Evolutionary conservation across 2,888 invertebrate species (phyloP).

Genomic region (Limnephilus auricula): DNA sequence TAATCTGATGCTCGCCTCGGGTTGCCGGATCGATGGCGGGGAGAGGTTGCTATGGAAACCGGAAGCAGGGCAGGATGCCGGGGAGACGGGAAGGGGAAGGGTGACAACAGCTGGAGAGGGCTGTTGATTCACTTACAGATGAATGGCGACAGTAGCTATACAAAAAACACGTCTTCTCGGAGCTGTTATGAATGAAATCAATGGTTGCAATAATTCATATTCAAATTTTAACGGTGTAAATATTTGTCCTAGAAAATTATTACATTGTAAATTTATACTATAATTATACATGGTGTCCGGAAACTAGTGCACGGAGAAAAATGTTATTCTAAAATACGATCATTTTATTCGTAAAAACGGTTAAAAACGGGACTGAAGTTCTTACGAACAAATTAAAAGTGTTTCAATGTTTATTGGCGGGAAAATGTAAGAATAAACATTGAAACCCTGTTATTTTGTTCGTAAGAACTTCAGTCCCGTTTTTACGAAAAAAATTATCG

Average conservation of each 20-base stretch:
- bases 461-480: too few species aligned
- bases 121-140: conserved; percentile 36
- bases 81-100: conserved; percentile 12
- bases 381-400: too few species aligned
- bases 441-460: too few species aligned
- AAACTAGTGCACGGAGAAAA: too few species aligned
- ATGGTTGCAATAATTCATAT: not conserved
- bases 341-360: too few species aligned
- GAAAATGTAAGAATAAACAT: too few species aligned
- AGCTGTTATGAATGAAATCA: not conserved
- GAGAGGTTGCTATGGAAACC: conserved; percentile 54
- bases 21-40: conserved; percentile 52
- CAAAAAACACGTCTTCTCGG: not conserved
- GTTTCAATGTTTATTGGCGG: too few species aligned
- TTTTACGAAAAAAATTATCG: too few species aligned
- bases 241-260: not conserved
- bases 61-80: conserved; percentile 59
- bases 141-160: not conserved
- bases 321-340: too few species aligned
- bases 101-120: conserved; percentile 56
- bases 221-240: not conserved
- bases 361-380: too few species aligned
- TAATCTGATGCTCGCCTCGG: conserved; percentile 7
- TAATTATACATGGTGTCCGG: too few species aligned
- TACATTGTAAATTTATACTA: too few species aligned